Evolutionary conservation across 2,113 vertebrate genomes (phyloP), one percentile per base, ranked within the genome.

Genomic region (Petromus typicus): DNA sequence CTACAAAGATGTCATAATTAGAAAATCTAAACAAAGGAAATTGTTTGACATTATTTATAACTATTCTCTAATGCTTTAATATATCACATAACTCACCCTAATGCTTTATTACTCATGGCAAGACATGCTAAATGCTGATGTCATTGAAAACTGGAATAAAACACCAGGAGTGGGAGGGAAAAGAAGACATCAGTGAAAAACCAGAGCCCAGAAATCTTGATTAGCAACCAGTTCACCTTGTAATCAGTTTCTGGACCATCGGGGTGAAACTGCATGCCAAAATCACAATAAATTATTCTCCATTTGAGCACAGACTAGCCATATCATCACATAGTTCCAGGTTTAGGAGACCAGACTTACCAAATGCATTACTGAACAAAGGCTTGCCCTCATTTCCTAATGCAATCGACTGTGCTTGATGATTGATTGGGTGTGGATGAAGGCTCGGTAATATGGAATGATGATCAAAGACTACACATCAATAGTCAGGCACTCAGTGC

Each of bases 221-320:
- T 97, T 91, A 96, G 97, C 75, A 30, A 97, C 97, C 94, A 64
- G 80, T 91, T 86, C 91, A 90, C 83, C 89, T 97, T 91, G 90
- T 97, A 98, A 98, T 97, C 97, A 97, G 95, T 97, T 98, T 97
- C 97, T 97, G 89, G 95, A 95, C 84, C 95, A 98, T 92, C 69
- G 97, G 93, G 94, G 91, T 97, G 95, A 98, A 97, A 98, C 86
- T 97, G 96, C 90, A 94, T 90, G 93, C 96, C 97, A 98, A 98
- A 97, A 25, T 95, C 59, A 57, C n/a, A 93, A 93, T 92, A 97
- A 98, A 97, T 98, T 98, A 98, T 97, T 94, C 87, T 94, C 94
- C 93, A 79, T 96, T 98, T 98, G 97, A 98, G 95, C 94, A 98
- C 25, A 91, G 51, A 71, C 93, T 92, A 94, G 32, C 94, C 93